Conservation (phyloP, 2,113 vertebrate species). For the Oreochromis tanganicae region DNA sequence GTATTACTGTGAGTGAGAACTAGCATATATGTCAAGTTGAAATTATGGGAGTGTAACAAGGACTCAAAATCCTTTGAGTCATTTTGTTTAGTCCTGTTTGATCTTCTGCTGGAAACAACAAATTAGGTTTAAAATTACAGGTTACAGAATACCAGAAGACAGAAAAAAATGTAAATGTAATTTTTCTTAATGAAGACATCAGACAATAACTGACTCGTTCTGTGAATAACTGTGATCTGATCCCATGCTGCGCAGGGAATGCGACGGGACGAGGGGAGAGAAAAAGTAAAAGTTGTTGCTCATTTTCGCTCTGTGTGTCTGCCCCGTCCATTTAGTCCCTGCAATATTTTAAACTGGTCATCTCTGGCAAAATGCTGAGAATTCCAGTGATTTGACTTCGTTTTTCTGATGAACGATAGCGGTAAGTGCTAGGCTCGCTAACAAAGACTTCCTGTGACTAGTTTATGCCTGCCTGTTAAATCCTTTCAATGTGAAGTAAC, state of each 20-base stretch:
- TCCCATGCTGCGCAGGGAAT: neutral
- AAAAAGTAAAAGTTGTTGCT: neutral
- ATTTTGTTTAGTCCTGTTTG: neutral
- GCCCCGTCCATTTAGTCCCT: neutral
- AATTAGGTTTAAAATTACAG: neutral
- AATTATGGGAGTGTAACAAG: neutral
- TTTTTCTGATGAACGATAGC: neutral
- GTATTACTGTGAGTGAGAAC: neutral
- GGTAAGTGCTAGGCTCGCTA: neutral
- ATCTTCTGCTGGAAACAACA: neutral
- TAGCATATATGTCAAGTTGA: neutral
- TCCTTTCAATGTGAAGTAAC: neutral
- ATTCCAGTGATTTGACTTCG: neutral
- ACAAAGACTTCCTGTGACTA: neutral
- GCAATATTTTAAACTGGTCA: neutral
- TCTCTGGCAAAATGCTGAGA: neutral
- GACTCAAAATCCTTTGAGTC: neutral
- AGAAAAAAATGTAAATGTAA: neutral
- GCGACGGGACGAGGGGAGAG: neutral
- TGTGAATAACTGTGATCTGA: neutral
- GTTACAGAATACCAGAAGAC: accelerated
- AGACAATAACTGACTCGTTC: accelerated
- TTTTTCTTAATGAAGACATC: neutral
- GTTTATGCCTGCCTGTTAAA: neutral
- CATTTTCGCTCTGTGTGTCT: neutral